These are phyloP conservation scores for Anguilla rostrata DNA, from an alignment of 2,113 vertebrate genomes.

Conservation along the genomic window DNA sequence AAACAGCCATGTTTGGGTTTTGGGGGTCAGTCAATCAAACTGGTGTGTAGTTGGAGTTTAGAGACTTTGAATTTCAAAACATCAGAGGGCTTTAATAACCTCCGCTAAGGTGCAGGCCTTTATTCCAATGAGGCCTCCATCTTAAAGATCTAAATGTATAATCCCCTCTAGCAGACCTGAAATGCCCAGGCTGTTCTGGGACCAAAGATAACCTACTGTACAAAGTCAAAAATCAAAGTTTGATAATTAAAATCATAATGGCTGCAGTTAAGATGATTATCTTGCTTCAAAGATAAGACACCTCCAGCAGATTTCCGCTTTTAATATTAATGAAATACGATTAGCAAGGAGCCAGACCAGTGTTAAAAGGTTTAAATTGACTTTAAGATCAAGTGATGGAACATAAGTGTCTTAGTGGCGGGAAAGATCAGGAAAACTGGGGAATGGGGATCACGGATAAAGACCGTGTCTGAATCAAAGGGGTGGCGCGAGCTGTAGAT, in stretches of 20 bases:
- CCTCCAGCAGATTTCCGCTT: slow-evolving; percentile 62
- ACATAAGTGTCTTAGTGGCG: slow-evolving; percentile 58
- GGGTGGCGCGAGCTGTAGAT: slow-evolving; percentile 29
- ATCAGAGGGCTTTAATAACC: not conserved
- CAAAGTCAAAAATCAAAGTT: slow-evolving; percentile 64
- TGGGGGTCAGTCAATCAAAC: not conserved
- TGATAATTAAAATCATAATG: slow-evolving; percentile 71
- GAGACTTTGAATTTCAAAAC: not conserved
- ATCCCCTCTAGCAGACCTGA: slow-evolving; percentile 49
- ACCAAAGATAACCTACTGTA: slow-evolving; percentile 53
- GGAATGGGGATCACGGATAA: slow-evolving; percentile 17
- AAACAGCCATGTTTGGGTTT: slow-evolving; percentile 8
- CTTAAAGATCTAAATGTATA: slow-evolving; percentile 55
- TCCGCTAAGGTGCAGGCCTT: slow-evolving; percentile 1
- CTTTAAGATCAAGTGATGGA: slow-evolving; percentile 58
- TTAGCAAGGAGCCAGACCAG: slow-evolving; percentile 56
- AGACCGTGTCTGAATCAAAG: slow-evolving; percentile 24
- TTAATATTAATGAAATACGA: slow-evolving; percentile 67
- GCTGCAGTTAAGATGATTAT: slow-evolving; percentile 70
- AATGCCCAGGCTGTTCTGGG: slow-evolving; percentile 46
- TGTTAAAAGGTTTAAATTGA: slow-evolving; percentile 64
- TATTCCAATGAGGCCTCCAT: slow-evolving; percentile 55
- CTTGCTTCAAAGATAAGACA: slow-evolving; percentile 61
- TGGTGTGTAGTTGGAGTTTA: not conserved
- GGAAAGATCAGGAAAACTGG: slow-evolving; percentile 38